These are phyloP conservation scores for Archips crataeganus DNA, from an alignment of 2,888 invertebrate species.

Conservation along the genomic window DNA sequence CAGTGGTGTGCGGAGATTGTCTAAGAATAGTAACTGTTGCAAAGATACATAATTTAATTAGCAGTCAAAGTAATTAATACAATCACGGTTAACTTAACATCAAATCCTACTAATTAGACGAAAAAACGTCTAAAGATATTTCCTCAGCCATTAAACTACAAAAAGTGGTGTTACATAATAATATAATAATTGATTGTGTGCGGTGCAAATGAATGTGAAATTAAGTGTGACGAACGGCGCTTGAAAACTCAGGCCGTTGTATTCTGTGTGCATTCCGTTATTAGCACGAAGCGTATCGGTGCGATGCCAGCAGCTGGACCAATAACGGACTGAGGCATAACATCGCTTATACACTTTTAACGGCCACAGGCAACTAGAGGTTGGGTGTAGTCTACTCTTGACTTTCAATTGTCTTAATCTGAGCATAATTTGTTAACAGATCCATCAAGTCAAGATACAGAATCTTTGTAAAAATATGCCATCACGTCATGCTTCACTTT, in stretches of 20 bases:
- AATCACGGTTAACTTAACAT: constrained; percentile 12
- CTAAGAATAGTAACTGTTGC: constrained; percentile 12
- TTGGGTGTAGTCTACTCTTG: neutral
- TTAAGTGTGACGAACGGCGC: constrained; percentile 46
- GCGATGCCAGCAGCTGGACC: constrained; percentile 20
- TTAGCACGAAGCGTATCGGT: constrained; percentile 45
- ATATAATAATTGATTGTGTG: constrained; percentile 42
- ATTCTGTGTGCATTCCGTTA: constrained; percentile 44
- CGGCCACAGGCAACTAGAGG: neutral
- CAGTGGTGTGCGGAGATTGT: constrained; percentile 12
- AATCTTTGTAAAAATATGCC: neutral
- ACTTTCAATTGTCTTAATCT: neutral
- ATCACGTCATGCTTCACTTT: neutral
- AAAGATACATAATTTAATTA: constrained; percentile 12
- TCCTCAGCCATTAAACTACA: constrained; percentile 23
- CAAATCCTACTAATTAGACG: neutral
- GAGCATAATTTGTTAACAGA: neutral
- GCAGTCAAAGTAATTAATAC: neutral
- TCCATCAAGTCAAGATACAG: neutral
- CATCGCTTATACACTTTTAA: neutral
- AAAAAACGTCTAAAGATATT: constrained; percentile 28
- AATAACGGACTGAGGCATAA: constrained; percentile 25
- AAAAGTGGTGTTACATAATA: constrained; percentile 37
- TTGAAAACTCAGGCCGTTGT: constrained; percentile 31
- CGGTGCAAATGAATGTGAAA: constrained; percentile 49